These are phyloP conservation scores for Pinna nobilis DNA, from an alignment of 1,140 invertebrate species.

Conservation along the genomic window DNA sequence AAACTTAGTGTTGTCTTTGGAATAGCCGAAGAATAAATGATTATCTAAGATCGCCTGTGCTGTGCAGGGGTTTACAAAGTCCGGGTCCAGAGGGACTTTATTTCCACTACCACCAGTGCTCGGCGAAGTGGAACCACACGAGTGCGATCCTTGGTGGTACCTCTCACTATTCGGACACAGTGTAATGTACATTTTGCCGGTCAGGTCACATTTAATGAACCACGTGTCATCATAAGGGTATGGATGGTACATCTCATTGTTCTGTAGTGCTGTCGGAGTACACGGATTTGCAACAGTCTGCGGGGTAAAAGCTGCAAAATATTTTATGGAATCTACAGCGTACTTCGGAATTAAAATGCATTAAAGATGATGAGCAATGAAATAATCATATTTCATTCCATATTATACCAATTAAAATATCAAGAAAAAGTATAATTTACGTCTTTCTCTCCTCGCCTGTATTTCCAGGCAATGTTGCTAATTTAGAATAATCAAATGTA, in stretches of 20 bases:
- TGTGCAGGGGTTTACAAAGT: slow-evolving; percentile 39
- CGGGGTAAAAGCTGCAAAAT: neutral
- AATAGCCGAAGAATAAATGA: slow-evolving; percentile 17
- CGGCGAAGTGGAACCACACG: slow-evolving; percentile 20
- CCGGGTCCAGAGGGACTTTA: slow-evolving; percentile 5
- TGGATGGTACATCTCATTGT: slow-evolving; percentile 24
- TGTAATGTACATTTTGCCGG: slow-evolving; percentile 38
- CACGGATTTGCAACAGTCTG: slow-evolving; percentile 29
- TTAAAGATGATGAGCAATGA: too few relatives aligned
- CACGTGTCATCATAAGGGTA: slow-evolving; percentile 43
- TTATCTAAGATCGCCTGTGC: neutral
- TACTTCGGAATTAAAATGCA: too few relatives aligned
- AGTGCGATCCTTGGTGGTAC: slow-evolving; percentile 29
- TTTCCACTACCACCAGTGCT: neutral
- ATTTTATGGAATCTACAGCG: neutral
- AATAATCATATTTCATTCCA: too few relatives aligned
- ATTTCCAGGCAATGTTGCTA: too few relatives aligned
- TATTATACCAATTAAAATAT: too few relatives aligned
- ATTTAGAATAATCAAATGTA: too few relatives aligned
- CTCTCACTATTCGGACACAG: slow-evolving; percentile 40
- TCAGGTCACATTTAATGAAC: slow-evolving; percentile 46
- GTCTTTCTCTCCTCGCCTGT: too few relatives aligned
- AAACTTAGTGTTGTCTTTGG: slow-evolving; percentile 14
- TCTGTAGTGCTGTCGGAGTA: slow-evolving; percentile 12
- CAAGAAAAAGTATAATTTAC: too few relatives aligned